Evolutionary conservation across 2,888 invertebrate species (phyloP).

Genomic region (Crematogaster levior): DNA sequence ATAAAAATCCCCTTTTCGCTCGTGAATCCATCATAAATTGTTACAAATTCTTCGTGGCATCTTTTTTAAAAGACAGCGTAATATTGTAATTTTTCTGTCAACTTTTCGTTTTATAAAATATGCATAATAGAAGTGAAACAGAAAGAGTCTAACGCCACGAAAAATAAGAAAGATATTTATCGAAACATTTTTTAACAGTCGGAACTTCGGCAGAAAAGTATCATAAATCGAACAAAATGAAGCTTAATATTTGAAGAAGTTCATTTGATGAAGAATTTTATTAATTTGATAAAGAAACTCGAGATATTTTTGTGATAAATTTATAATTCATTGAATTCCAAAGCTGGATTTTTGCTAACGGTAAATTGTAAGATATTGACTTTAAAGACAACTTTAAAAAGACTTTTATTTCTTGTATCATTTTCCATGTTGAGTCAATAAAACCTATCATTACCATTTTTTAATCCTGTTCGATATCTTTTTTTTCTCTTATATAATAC

Average conservation of each 20-base stretch:
- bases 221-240: background rate
- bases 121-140: background rate
- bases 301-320: background rate
- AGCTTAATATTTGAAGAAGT: background rate
- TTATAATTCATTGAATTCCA: background rate
- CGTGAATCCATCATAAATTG: background rate
- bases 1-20: background rate
- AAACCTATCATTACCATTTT: background rate
- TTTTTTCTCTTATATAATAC: background rate
- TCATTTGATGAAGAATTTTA: background rate
- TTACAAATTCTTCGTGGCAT: background rate
- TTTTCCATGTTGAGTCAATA: background rate
- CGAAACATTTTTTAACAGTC: background rate
- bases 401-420: background rate
- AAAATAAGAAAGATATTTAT: background rate
- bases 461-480: background rate
- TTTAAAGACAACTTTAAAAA: background rate
- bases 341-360: background rate
- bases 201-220: background rate
- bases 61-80: background rate
- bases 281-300: background rate
- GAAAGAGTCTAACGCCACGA: background rate
- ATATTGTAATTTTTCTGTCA: conserved; percentile 6
- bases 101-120: background rate
- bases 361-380: background rate